phyloP scores from a whole-genome alignment of 1,140 invertebrate species.

The Helicoverpa zea region DNA sequence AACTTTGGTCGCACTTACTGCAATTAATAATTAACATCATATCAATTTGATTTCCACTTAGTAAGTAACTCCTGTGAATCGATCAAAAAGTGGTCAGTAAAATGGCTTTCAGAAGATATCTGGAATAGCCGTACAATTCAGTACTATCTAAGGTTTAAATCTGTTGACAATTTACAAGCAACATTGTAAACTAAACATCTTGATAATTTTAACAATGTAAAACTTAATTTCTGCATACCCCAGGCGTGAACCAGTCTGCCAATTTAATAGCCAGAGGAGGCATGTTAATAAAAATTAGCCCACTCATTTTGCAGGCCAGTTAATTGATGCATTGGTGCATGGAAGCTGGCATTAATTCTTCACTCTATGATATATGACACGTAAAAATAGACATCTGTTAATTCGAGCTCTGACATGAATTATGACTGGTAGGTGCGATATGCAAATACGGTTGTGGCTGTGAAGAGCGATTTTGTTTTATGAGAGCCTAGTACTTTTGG shows the following conservation, averaged over 20 bases:
- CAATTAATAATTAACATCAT: no score
- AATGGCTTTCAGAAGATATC: no score
- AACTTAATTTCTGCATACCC: conserved; percentile 11
- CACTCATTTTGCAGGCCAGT: conserved; percentile 10
- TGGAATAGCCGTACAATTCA: no score
- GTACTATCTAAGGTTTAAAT: no score
- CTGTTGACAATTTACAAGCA: no score
- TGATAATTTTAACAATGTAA: not conserved
- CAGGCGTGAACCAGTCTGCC: not conserved
- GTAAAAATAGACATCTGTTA: conserved; percentile 38
- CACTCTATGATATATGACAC: conserved; percentile 32
- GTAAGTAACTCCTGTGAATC: no score
- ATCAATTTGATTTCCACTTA: no score
- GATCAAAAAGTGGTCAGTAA: no score
- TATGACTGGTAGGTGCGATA: conserved; percentile 10
- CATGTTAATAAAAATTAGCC: conserved; percentile 40
- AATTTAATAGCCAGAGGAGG: conserved; percentile 24
- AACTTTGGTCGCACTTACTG: no score
- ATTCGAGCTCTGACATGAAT: conserved; percentile 31
- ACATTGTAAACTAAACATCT: no score
- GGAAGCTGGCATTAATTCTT: conserved; percentile 31
- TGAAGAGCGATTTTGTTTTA: not conserved
- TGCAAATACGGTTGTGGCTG: not conserved
- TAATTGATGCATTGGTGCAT: conserved; percentile 31
- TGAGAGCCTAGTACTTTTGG: no score